Evolutionary conservation across 2,113 vertebrate genomes (phyloP).

Genomic region (Syrrhaptes paradoxus): DNA sequence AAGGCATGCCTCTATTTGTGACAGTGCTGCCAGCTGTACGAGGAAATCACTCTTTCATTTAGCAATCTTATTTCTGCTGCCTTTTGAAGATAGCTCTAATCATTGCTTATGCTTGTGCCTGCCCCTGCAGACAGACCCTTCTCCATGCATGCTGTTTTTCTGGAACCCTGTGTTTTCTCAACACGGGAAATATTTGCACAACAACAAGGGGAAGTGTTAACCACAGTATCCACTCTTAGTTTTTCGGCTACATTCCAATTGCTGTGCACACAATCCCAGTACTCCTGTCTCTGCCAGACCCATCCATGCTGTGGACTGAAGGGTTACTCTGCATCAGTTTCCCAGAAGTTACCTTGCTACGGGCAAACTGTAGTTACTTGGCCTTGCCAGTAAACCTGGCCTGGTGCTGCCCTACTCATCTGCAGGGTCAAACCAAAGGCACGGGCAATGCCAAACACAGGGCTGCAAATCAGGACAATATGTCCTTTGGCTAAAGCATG

Average conservation of each 20-base stretch:
- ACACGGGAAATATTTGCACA: background rate
- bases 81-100: background rate
- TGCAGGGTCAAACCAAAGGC: background rate
- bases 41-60: background rate
- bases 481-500: background rate
- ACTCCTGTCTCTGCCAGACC: background rate
- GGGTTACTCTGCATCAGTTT: background rate
- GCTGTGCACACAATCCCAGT: background rate
- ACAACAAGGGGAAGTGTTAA: accelerated
- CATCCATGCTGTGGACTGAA: background rate
- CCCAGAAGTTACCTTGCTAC: background rate
- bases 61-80: background rate
- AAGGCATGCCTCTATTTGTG: background rate
- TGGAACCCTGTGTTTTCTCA: background rate
- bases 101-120: accelerated
- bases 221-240: background rate
- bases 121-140: background rate
- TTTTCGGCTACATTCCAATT: background rate
- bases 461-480: background rate
- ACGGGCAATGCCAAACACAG: background rate
- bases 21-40: background rate
- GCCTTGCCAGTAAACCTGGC: background rate
- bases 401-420: background rate
- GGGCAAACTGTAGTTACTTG: background rate
- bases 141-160: background rate